phyloP scores from a whole-genome alignment of 2,888 invertebrate species.

The Sesia bembeciformis region DNA sequence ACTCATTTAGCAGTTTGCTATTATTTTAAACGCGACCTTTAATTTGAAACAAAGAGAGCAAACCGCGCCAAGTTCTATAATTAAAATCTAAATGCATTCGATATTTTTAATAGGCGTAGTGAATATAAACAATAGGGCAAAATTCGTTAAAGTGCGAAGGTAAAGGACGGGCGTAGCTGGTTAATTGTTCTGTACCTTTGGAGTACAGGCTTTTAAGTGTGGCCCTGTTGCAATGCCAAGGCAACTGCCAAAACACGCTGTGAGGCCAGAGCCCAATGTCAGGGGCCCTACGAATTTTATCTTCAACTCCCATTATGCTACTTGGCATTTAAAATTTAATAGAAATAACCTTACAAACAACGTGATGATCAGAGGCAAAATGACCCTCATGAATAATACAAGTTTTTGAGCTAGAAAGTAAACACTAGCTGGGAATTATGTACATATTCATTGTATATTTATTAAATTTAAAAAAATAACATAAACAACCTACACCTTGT shows the following conservation, averaged over 20 bases:
- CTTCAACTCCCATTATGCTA: too few relatives aligned
- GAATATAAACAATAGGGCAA: constrained; percentile 5
- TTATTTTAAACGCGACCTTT: constrained; percentile 13
- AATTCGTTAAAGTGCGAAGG: constrained; percentile 22
- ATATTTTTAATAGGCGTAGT: constrained; percentile 12
- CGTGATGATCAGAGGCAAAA: too few relatives aligned
- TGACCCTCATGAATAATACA: too few relatives aligned
- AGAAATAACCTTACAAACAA: too few relatives aligned
- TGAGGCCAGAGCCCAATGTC: constrained; percentile 65
- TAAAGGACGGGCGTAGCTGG: constrained; percentile 25
- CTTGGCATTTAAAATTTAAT: too few relatives aligned
- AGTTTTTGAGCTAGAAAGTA: too few relatives aligned
- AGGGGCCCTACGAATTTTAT: constrained; percentile 42
- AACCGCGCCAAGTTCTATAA: constrained; percentile 27
- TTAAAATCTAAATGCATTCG: constrained; percentile 22
- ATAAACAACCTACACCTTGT: too few relatives aligned
- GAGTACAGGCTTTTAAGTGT: constrained; percentile 32
- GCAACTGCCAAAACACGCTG: constrained; percentile 60
- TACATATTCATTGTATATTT: too few relatives aligned
- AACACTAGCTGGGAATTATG: too few relatives aligned
- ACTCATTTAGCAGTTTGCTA: too few relatives aligned
- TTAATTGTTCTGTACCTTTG: constrained; percentile 37
- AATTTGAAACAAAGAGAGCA: constrained; percentile 19
- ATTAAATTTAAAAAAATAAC: too few relatives aligned
- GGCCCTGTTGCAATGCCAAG: constrained; percentile 64